These are phyloP conservation scores for Hyalella azteca DNA, from an alignment of 2,888 invertebrate genomes.

Conservation along the genomic window DNA sequence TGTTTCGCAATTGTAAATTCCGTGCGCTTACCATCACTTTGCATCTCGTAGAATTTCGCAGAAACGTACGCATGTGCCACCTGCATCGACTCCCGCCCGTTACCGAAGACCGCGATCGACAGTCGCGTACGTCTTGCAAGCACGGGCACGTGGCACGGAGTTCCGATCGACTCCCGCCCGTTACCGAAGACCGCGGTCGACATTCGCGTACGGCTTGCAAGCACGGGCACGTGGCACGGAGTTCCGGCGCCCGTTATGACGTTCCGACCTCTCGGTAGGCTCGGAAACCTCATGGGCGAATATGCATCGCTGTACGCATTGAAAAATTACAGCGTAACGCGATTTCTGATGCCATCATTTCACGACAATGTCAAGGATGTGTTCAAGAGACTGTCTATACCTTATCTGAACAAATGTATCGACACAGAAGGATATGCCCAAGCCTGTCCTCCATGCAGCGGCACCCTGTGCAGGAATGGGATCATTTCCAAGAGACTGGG, in stretches of 20 bases:
- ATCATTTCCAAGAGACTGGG: too few relatives aligned
- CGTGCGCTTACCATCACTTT: too few relatives aligned
- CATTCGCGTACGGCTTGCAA: neutral
- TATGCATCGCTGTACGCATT: slow-evolving; percentile 47
- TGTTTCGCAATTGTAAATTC: too few relatives aligned
- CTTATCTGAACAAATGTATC: too few relatives aligned
- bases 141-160: neutral
- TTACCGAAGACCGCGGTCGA: slow-evolving; percentile 8
- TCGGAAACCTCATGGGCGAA: slow-evolving; percentile 53
- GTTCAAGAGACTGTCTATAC: too few relatives aligned
- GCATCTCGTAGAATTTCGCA: neutral
- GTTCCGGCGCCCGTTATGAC: slow-evolving; percentile 1
- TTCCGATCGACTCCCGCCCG: slow-evolving; percentile 1
- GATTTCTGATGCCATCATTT: too few relatives aligned
- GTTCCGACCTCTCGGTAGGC: slow-evolving; percentile 21
- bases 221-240: neutral
- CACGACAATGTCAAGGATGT: too few relatives aligned
- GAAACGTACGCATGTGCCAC: neutral
- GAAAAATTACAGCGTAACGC: neutral
- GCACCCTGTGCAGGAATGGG: too few relatives aligned
- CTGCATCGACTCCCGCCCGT: neutral
- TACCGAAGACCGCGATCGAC: slow-evolving; percentile 12
- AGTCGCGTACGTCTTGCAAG: neutral
- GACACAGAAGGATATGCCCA: too few relatives aligned
- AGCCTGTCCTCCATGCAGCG: too few relatives aligned